Evolutionary conservation across 2,888 invertebrate genomes (phyloP), one percentile per base, ranked within the genome.

Genomic region (Cryptops parisi): DNA sequence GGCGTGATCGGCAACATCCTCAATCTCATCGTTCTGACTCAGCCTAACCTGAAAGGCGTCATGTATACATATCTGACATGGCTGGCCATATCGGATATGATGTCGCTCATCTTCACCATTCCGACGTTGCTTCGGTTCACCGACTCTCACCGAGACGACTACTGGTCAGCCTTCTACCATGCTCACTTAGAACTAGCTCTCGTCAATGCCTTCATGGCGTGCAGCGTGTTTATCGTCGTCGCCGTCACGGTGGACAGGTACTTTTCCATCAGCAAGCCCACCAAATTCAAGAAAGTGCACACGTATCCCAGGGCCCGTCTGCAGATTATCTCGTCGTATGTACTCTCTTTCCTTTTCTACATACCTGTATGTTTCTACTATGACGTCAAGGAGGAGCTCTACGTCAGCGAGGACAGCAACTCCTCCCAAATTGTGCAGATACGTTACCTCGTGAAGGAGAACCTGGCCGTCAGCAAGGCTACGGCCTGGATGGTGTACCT

Each of bases 181-280:
- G 70, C 72, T 2, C 69, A 73, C 59, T 59, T 73, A 54, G 73
- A 72, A 53, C 67, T 72, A 51, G 70, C 71, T 1, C 58, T 72
- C 52, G 68, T 71, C 21, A 73, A 74, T 59, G 67, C 69, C 2
- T 67, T 72, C 60, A 73, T 73, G 71, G 72, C 71, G 3, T 66
- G 70, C 27, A 68, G 68, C 48, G 72, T 74, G n/a, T 73, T 72
- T 65, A 67, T 73, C 54, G 72, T 74, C 9, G 70, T 73, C 4
- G 72, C 71, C 55, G 66, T 74, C 21, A 74, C 74, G 2, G 65
- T 73, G 19, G 71, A 71, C 57, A 66, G 74, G 27, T 74, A 71
- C 62, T 67, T 72, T 57, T 72, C 73, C 4, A 70, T 73, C 12
- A 72, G 71, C 58, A 64, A 64, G 27, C 69, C 69, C n/a, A 66